Evolutionary conservation across 2,797 vertebrate species (phyloP).

Genomic region (Phyllotis vaccarum): DNA sequence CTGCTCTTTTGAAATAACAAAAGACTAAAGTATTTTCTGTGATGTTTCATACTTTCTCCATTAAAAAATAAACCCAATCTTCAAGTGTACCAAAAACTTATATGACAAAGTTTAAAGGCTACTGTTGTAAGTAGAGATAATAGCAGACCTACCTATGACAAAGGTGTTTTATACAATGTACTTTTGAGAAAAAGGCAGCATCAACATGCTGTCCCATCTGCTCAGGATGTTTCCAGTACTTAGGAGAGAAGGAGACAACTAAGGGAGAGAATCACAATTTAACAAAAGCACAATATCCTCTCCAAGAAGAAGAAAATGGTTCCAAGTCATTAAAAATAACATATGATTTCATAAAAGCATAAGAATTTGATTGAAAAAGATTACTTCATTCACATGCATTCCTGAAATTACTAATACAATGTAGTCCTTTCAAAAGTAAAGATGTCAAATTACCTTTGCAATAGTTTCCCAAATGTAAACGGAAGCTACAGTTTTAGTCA

Average conservation of each 20-base stretch:
- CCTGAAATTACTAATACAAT: slow-evolving; percentile 74
- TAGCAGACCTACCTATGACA: background rate
- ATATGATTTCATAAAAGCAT: slow-evolving; percentile 66
- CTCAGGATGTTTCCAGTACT: slow-evolving; percentile 46
- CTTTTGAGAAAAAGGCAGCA: slow-evolving; percentile 51
- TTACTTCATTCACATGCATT: slow-evolving; percentile 53
- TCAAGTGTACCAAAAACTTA: slow-evolving; percentile 47
- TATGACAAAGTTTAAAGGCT: slow-evolving; percentile 47
- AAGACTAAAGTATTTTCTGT: slow-evolving; percentile 26
- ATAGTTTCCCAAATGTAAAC: slow-evolving; percentile 68
- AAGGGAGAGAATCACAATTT: slow-evolving; percentile 30
- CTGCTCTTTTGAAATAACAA: slow-evolving; percentile 7
- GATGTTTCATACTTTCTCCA: slow-evolving; percentile 41
- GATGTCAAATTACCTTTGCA: slow-evolving; percentile 67
- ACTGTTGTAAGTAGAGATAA: slow-evolving; percentile 36
- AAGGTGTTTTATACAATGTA: slow-evolving; percentile 22
- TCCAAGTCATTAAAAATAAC: slow-evolving; percentile 77
- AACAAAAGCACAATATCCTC: slow-evolving; percentile 70
- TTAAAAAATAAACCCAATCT: slow-evolving; percentile 38
- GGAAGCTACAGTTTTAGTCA: slow-evolving; percentile 32
- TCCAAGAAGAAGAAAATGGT: slow-evolving; percentile 68
- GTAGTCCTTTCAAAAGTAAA: slow-evolving; percentile 59
- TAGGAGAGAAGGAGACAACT: slow-evolving; percentile 16
- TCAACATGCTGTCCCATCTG: slow-evolving; percentile 32
- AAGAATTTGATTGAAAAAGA: slow-evolving; percentile 74